Evolutionary conservation across 2,888 invertebrate species (phyloP).

Genomic region (Hirtodrosophila alboralis): DNA sequence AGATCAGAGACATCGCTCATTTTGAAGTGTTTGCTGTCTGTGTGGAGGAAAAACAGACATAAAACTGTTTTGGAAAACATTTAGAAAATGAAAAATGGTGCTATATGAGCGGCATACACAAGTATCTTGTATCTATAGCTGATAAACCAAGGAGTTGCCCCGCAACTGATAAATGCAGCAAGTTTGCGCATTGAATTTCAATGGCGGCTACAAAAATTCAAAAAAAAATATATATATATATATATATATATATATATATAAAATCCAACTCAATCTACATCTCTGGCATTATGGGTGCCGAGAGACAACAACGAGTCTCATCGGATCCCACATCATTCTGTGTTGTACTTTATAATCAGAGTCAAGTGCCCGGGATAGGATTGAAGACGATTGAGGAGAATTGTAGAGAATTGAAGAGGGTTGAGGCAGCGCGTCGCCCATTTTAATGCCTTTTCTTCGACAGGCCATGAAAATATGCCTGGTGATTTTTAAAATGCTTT

Average conservation of each 20-base stretch:
- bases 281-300: slow-evolving; percentile 63
- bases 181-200: slow-evolving; percentile 82
- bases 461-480: slow-evolving; percentile 79
- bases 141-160: slow-evolving; percentile 28
- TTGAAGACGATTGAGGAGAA: slow-evolving; percentile 22
- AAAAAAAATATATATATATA: too few species aligned
- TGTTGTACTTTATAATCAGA: slow-evolving; percentile 73
- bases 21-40: slow-evolving; percentile 67
- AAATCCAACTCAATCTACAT: slow-evolving; percentile 14
- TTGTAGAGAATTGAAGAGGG: slow-evolving; percentile 20
- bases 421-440: slow-evolving; percentile 61
- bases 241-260: too few species aligned
- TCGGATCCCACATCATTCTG: slow-evolving; percentile 57
- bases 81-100: slow-evolving; percentile 63
- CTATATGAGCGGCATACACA: slow-evolving; percentile 63
- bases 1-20: slow-evolving; percentile 73
- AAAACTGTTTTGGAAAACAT: slow-evolving; percentile 55
- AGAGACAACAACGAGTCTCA: slow-evolving; percentile 36
- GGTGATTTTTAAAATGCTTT: slow-evolving; percentile 77
- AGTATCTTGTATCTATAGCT: slow-evolving; percentile 19
- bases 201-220: slow-evolving; percentile 56
- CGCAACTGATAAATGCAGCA: slow-evolving; percentile 75
- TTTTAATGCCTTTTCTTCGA: slow-evolving; percentile 77
- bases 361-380: slow-evolving; percentile 60
- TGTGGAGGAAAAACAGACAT: slow-evolving; percentile 44